phyloP scores from a whole-genome alignment of 2,888 invertebrate genomes.

The Coenonympha glycerion region DNA sequence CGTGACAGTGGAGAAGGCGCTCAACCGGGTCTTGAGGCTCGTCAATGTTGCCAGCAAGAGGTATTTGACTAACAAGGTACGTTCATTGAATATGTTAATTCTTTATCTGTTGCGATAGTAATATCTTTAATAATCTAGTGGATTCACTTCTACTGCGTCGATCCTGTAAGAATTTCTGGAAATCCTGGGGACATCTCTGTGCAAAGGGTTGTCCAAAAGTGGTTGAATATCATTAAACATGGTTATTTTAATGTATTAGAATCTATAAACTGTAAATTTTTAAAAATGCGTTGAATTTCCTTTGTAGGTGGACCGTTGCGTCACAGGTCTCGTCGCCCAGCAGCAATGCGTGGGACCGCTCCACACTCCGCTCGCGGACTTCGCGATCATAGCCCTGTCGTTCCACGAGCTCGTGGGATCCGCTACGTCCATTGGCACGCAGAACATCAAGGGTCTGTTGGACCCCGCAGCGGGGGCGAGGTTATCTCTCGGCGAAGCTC shows the following conservation, averaged over 20 bases:
- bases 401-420: constrained; percentile 89
- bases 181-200: too few species aligned
- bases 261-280: too few species aligned
- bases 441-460: constrained; percentile 94
- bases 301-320: constrained; percentile 86
- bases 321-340: constrained; percentile 95
- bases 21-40: constrained; percentile 87
- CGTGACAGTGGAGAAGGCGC: constrained; percentile 79
- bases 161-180: too few species aligned
- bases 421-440: constrained; percentile 97
- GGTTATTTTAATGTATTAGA: too few species aligned
- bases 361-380: constrained; percentile 96
- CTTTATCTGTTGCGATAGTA: too few species aligned
- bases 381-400: constrained; percentile 91
- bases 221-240: too few species aligned
- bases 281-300: background rate
- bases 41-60: constrained; percentile 96
- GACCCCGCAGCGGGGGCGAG: constrained; percentile 91
- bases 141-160: too few species aligned
- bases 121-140: too few species aligned
- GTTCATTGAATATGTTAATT: constrained; percentile 2
- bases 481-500: constrained; percentile 94
- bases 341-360: constrained; percentile 99
- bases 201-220: too few species aligned
- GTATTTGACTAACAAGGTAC: constrained; percentile 93